Evolutionary conservation across 53 echinoderm and acorn worm species (phyloP), one percentile per base, ranked within the genome.

Genomic region (Arbacia lixula): DNA sequence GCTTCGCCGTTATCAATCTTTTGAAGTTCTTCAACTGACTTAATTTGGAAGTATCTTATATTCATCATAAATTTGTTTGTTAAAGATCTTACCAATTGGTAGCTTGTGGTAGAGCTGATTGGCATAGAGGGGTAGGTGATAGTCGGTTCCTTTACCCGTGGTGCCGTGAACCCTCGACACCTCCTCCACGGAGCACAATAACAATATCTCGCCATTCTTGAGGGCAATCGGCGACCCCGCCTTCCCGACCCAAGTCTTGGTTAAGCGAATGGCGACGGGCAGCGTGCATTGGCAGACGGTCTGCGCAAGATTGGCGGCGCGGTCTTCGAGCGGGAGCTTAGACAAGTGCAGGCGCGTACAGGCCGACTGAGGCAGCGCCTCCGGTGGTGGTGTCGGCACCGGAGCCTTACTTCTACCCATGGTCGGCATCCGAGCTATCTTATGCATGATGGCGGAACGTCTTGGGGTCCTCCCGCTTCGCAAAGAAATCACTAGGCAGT

Each of bases 71-170:
- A n/a, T n/a, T n/a, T n/a, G n/a, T n/a, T n/a, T n/a, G n/a, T n/a
- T n/a, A n/a, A n/a, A n/a, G n/a, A 12, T 66, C 85, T 69, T 55
- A 85, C 85, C 85, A 5, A 85, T 5, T 2, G 85, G 67, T 25
- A 85, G 55, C 27, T 35, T 32, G 69, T 85, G 71, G 58, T 71
- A 71, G 19, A 85, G 36, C 36, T 85, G 85, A 5, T 71, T 55
- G 85, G 51, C 51, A 32, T 68, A 21, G 10, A 85, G 39, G 27
- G 85, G 85, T 9, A 85, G 56, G 22, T 51, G 36, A 11, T 67
- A 85, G 1, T 66, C 66, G 38, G 66, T 8, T 19, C 51, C 51
- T 4, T 35, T 54, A 12, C 54, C 56, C 4, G 51, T 35, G 0
- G 68, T 60, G 14, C 53, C 85, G 19, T 69, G 71, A 5, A 85